Evolutionary conservation across 2,888 invertebrate genomes (phyloP), one percentile per base, ranked within the genome.

Genomic region (Xestobium rufovillosum): DNA sequence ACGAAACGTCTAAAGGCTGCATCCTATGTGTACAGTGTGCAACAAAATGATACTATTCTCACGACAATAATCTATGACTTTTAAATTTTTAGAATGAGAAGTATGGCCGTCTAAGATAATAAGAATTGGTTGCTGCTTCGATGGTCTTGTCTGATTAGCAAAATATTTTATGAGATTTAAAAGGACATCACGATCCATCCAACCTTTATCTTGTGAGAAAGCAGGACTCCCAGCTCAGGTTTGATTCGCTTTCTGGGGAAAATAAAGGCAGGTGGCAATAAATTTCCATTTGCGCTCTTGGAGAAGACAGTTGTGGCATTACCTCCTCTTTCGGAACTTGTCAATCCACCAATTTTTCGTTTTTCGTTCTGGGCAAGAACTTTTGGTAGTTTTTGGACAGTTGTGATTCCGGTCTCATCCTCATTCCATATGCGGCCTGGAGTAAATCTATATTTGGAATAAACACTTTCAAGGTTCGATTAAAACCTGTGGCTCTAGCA

Each of bases 401-500:
- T n/a, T n/a, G n/a, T n/a, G n/a, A n/a, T n/a, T n/a, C n/a, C n/a
- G n/a, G n/a, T n/a, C n/a, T n/a, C n/a, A n/a, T 14, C 4, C 3
- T 6, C 4, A 12, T 31, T 31, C 9, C 16, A 31, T 3, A 31
- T 15, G 9, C 31, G 14, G 19, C 14, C 3, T 15, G 31, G 15
- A 3, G 31, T 19, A 12, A 33, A 13, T 33, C 11, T 4, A 33
- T 33, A 11, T 6, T 23, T 23, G 3, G 16, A 6, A 4, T 23
- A 23, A 23, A 23, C 13, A 11, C 9, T n/a, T 23, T 23, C 25
- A 19, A 4, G 10, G 2, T 19, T 23, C 25, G 34, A 25, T 40
- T 42, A 13, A 42, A 42, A 12, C 39, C 39, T 2, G 33, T 36
- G 26, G 39, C 42, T 36, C 42, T 42, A n/a, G 37, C 37, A 34